Evolutionary conservation across 2,888 invertebrate genomes (phyloP).

Genomic region (Cheilosia grossa): DNA sequence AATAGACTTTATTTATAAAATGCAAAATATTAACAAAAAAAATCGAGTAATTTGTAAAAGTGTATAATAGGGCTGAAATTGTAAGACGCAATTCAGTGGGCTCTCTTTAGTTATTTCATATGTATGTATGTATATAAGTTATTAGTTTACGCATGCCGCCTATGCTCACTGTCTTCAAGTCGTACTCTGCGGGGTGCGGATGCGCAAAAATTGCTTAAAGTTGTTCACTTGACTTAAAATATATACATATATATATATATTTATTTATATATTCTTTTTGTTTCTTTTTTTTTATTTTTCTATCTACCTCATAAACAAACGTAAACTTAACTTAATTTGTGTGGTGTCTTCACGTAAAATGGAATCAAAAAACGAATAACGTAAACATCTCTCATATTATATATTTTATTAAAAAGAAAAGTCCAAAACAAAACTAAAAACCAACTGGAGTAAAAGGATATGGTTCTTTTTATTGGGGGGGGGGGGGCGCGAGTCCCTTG

Average conservation of each 20-base stretch:
- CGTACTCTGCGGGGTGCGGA: constrained; percentile 45
- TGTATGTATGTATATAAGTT: constrained; percentile 65
- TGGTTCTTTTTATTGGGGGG: constrained; percentile 42
- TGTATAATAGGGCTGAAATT: constrained; percentile 75
- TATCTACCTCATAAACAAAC: constrained; percentile 66
- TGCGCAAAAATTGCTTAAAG: constrained; percentile 72
- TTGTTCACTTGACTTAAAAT: constrained; percentile 67
- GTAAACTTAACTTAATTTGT: constrained; percentile 75
- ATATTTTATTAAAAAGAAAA: too few species aligned
- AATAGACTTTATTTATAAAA: constrained; percentile 75
- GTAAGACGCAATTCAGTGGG: constrained; percentile 75
- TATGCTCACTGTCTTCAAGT: constrained; percentile 32
- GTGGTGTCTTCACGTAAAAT: constrained; percentile 56
- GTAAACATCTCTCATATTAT: constrained; percentile 45
- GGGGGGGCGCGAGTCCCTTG: constrained; percentile 38
- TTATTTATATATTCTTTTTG: constrained; percentile 51
- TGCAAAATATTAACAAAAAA: constrained; percentile 73
- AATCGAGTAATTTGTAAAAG: constrained; percentile 74
- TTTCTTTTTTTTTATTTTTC: constrained; percentile 47
- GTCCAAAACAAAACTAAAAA: constrained; percentile 50
- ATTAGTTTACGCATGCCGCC: constrained; percentile 63
- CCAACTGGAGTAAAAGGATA: constrained; percentile 63
- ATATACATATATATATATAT: constrained; percentile 69
- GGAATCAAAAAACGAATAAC: constrained; percentile 68
- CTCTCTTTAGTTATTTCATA: constrained; percentile 67